Evolutionary conservation across 2,113 vertebrate species (phyloP).

Genomic region (Ptilorrhoa leucosticta): DNA sequence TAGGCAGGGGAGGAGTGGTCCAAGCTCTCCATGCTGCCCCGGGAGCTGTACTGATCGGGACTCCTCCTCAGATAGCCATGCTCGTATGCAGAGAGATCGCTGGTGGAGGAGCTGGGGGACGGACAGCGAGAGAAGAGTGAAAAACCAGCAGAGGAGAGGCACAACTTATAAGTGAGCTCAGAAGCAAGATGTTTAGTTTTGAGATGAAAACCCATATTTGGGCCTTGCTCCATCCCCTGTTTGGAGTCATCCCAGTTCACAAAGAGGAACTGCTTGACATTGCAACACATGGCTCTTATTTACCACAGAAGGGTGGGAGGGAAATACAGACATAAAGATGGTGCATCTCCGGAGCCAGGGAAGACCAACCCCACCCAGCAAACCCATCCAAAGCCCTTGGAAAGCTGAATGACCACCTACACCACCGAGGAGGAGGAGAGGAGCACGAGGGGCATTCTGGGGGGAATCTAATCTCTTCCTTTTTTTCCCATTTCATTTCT

Average conservation of each 20-base stretch:
- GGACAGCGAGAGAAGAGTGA: constrained; percentile 16
- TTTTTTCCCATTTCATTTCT: constrained; percentile 69
- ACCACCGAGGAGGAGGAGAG: background rate
- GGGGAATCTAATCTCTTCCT: background rate
- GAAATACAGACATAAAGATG: background rate
- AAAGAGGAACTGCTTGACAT: constrained; percentile 53
- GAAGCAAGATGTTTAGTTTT: constrained; percentile 71
- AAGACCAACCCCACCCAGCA: constrained; percentile 14
- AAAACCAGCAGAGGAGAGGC: constrained; percentile 1
- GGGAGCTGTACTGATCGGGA: constrained; percentile 92
- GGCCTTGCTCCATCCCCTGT: constrained; percentile 57
- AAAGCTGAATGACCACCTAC: background rate
- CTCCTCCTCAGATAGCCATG: constrained; percentile 87
- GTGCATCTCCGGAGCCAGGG: constrained; percentile 10
- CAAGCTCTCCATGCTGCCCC: constrained; percentile 95
- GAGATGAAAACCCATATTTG: constrained; percentile 73
- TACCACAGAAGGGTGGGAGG: constrained; percentile 28
- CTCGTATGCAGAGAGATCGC: constrained; percentile 85
- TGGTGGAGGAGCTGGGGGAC: constrained; percentile 84
- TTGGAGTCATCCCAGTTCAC: constrained; percentile 65
- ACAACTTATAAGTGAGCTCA: constrained; percentile 67
- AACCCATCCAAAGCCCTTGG: constrained; percentile 33
- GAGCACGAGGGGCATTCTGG: background rate
- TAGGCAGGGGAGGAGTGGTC: constrained; percentile 81
- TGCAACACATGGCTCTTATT: constrained; percentile 66